These are phyloP conservation scores for Cichladusa arquata DNA, from an alignment of 2,113 vertebrate species.

Conservation along the genomic window DNA sequence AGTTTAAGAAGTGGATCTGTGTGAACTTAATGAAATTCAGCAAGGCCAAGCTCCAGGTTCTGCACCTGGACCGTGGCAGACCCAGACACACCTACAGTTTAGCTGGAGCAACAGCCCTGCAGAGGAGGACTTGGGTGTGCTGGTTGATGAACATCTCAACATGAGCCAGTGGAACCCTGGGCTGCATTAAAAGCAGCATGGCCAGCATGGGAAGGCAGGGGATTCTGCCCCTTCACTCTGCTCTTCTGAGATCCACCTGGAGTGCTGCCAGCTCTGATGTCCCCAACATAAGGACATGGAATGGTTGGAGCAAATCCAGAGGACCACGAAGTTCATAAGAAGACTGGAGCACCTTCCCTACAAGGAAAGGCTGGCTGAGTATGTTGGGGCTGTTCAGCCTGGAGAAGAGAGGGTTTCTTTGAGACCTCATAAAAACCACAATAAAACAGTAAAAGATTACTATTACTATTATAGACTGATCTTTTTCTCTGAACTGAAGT, in stretches of 20 bases:
- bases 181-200: accelerated
- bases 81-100: neutral
- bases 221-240: neutral
- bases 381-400: neutral
- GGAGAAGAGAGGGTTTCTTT: neutral
- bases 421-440: neutral
- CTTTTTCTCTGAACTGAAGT: neutral
- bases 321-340: accelerated
- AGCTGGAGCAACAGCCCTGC: neutral
- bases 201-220: accelerated
- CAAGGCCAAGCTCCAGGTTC: neutral
- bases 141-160: neutral
- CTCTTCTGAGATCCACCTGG: neutral
- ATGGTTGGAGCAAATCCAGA: neutral
- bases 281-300: neutral
- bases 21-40: neutral
- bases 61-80: neutral
- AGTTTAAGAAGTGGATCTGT: neutral
- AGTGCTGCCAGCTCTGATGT: neutral
- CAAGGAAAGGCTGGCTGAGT: neutral
- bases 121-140: neutral
- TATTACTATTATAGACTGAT: neutral
- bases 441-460: neutral
- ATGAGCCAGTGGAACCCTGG: neutral
- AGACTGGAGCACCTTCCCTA: neutral